A percentile compares a stretch with the other conserved stretches of the same genome.
phyloP scores from a whole-genome alignment of 1,140 invertebrate species.

The Argopecten irradians region DNA sequence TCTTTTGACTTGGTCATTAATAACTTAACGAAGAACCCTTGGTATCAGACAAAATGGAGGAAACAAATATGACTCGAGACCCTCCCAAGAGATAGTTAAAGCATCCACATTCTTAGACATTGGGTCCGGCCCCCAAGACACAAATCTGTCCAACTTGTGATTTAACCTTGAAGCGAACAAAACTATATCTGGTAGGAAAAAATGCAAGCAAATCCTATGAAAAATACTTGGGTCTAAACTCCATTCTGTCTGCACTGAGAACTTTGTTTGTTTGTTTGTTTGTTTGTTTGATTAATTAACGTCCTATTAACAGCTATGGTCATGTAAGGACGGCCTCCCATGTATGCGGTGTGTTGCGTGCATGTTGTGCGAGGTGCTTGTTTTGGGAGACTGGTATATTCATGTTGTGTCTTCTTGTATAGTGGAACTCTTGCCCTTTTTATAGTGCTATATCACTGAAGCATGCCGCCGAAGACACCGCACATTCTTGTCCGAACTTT shows the following conservation, averaged over 20 bases:
- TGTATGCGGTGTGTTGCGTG: too few relatives aligned
- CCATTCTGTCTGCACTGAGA: conserved; percentile 19
- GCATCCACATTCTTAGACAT: neutral
- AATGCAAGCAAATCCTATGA: neutral
- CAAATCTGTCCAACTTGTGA: neutral
- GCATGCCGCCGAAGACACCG: too few relatives aligned
- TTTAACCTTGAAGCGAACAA: conserved; percentile 33
- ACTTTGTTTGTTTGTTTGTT: too few relatives aligned
- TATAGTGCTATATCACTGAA: too few relatives aligned
- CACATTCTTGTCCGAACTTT: too few relatives aligned
- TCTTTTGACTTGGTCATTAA: conserved; percentile 37
- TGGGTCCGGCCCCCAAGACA: conserved; percentile 30
- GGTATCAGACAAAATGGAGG: conserved; percentile 42
- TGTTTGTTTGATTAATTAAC: too few relatives aligned
- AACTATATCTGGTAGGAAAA: conserved; percentile 11
- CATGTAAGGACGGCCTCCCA: too few relatives aligned
- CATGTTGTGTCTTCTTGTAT: too few relatives aligned
- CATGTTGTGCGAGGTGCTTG: too few relatives aligned
- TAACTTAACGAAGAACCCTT: conserved; percentile 42
- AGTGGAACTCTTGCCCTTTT: too few relatives aligned
- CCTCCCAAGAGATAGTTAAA: neutral
- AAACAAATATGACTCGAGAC: conserved; percentile 24
- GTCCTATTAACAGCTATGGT: too few relatives aligned
- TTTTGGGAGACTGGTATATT: too few relatives aligned
- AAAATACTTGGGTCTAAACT: neutral